Evolutionary conservation across 2,113 vertebrate genomes (phyloP).

Genomic region (Setophaga kirtlandii): DNA sequence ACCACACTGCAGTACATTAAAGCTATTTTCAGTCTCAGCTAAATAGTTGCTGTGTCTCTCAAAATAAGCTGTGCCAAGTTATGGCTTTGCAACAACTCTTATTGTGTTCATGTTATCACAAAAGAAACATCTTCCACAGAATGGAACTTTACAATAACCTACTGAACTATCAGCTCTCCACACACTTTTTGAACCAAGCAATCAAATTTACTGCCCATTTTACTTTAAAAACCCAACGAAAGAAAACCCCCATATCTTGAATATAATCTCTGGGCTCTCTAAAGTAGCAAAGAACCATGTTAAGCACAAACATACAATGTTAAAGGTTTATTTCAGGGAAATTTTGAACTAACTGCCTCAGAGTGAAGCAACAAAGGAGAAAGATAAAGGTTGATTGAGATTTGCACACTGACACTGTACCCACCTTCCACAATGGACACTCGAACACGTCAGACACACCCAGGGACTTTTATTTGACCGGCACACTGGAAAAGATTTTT

Average conservation of each 20-base stretch:
- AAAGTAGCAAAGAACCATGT: neutral
- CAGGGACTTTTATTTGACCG: conserved; percentile 98
- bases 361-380: neutral
- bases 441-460: conserved; percentile 95
- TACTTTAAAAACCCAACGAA: neutral
- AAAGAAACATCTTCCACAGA: neutral
- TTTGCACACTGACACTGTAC: neutral
- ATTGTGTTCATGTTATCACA: neutral
- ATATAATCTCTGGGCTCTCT: neutral
- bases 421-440: conserved; percentile 97
- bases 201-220: neutral
- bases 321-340: neutral
- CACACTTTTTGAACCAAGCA: neutral
- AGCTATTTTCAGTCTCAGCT: neutral
- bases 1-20: neutral
- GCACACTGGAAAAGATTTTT: conserved; percentile 81
- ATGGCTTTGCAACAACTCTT: neutral
- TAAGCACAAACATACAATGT: neutral
- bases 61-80: neutral
- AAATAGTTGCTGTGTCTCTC: neutral
- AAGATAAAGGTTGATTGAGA: neutral
- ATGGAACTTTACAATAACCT: neutral
- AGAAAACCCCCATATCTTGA: neutral
- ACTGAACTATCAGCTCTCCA: neutral
- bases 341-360: neutral